Evolutionary conservation across 1,140 invertebrate species (phyloP), one percentile per base, ranked within the genome.

Genomic region (Charaxes varanes): DNA sequence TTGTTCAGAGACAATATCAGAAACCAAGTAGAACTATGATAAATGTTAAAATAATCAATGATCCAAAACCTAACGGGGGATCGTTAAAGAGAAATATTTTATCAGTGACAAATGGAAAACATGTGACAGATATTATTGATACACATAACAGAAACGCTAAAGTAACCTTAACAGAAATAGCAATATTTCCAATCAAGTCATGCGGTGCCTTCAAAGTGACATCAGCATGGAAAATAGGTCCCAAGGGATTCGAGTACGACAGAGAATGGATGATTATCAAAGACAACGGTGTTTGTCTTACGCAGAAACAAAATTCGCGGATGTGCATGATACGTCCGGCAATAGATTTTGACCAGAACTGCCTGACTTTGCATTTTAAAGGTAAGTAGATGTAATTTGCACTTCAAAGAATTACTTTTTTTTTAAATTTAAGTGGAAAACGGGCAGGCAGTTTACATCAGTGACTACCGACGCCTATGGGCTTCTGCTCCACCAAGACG

Each of bases 171-270:
- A 68, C 86, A 10, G 85, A 91, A 63, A 90, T 98, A 33, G 93
- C 90, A 64, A 84, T 98, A 28, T 99, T 95, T 85, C 97, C 97
- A 1, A 88, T 99, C 1, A 99, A 99, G 85, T 98, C 97, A 0
- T 98, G 96, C 84, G 93, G 87, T 2, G 89, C 91, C 18, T 92
- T 92, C 51, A 87, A 90, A 71, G 85, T 94, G 27, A 54, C 83
- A 37, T 42, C 54, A n/a, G 34, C 64, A 37, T 97, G 96, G 95
- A 83, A 85, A 19, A 73, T 97, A 17, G 89, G 88, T 12, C 47
- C 64, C 0, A 90, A 88, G 57, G 96, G 96, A 1, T 85, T 99
- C 8, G 83, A 91, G 60, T 97, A 93, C 74, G 97, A 99, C 77
- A 87, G 97, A 55, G 88, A 93, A 61, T 98, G 95, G 95, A 95